Base-by-base conservation (phyloP, 2,113 vertebrate genomes). In the Pantherophis guttatus region DNA sequence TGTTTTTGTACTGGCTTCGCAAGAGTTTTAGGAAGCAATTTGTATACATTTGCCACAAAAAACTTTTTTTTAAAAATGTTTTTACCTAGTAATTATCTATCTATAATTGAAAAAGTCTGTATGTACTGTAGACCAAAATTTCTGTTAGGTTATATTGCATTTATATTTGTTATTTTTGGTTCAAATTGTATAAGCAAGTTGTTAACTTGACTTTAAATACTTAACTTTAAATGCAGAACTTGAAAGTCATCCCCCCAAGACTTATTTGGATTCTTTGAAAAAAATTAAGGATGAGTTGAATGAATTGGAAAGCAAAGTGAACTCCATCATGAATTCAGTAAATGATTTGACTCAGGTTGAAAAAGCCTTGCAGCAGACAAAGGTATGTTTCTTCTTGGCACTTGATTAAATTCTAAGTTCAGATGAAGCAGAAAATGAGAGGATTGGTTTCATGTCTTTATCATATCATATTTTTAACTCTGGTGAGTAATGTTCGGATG, bases 311-410 rank as follows among this genome's bases (percentile, higher is more conserved):
- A 88, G 92, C 26, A 95, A 97, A 39, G 96, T 98, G 93, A 97
- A 93, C 12, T 93, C 95, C 2, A 93, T 98, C 4, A 93, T 95
- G 91, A 95, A 94, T 0, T 95, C 96, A 0, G 90, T 99, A 5
- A 96, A 94, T 0, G 98, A 99, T 87, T 92, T 97, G 19, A 94
- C 95, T 8, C 95, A 97, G 44, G 96, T 97, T 24, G 98, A 99
- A 93, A 97, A 92, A 0, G 97, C 98, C 9, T 96, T 99, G 62
- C 97, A 98, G 65, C 97, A 97, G 88, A 98, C 97, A 54, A 98
- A 98, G 98, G 98, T 98, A 96, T 94, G 89, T 91, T 13, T 65
- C 48, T 17, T 86, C 0, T 13, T 23, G 88, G 86, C 0, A 0
- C 1, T 26, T 0, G 26, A 58, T 33, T 9, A 24, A 89, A 75